Evolutionary conservation across 2,113 vertebrate genomes (phyloP).

Genomic region (Sprattus sprattus): DNA sequence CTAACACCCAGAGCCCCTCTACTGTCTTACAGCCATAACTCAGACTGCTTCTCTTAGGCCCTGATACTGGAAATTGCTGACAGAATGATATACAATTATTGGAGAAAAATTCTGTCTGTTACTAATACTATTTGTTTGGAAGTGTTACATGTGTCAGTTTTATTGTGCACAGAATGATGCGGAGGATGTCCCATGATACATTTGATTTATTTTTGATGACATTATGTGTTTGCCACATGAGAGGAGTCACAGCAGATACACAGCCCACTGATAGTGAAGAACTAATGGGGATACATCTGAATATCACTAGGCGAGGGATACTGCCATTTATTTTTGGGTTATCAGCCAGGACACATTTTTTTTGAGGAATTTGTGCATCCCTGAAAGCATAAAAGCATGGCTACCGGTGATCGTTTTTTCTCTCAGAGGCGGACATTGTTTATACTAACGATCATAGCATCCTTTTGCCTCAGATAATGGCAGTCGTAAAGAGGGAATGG

Average conservation of each 20-base stretch:
- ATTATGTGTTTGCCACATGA: not conserved
- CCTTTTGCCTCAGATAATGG: not conserved
- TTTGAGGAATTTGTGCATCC: not conserved
- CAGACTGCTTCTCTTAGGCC: not conserved
- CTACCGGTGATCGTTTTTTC: not conserved
- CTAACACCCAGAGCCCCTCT: slow-evolving; percentile 6
- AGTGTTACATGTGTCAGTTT: too few species aligned
- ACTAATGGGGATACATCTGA: not conserved
- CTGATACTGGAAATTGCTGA: not conserved
- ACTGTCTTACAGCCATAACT: not conserved
- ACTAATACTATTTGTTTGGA: not conserved
- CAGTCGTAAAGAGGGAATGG: not conserved
- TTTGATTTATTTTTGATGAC: not conserved
- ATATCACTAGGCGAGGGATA: not conserved
- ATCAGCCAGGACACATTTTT: not conserved
- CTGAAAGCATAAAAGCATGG: not conserved
- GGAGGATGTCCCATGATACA: not conserved
- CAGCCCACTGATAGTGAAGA: not conserved
- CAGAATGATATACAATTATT: not conserved
- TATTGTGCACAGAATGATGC: too few species aligned
- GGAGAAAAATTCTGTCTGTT: not conserved
- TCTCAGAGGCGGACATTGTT: not conserved
- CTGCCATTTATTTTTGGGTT: not conserved
- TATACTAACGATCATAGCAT: not conserved
- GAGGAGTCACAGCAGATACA: too few species aligned